Evolutionary conservation across 2,888 invertebrate genomes (phyloP).

Genomic region (Congeria kusceri): DNA sequence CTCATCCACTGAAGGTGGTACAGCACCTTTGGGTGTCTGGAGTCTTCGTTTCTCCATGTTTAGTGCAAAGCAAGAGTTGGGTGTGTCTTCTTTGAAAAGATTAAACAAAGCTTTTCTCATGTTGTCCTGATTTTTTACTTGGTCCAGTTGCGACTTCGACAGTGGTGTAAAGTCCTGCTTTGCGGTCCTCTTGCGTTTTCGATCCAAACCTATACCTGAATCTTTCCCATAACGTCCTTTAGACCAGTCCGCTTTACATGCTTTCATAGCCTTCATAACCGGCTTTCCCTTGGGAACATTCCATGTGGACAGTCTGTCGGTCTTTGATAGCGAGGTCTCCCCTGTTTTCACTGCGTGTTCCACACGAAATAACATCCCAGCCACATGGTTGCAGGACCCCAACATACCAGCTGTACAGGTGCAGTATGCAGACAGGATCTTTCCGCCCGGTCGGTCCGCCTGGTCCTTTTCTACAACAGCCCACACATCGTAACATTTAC

Average conservation of each 20-base stretch:
- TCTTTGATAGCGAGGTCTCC: constrained; percentile 12
- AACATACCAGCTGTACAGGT: constrained; percentile 53
- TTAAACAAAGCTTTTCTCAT: constrained; percentile 4
- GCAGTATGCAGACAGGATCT: no score
- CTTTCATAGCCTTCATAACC: constrained; percentile 16
- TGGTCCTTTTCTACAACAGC: not conserved
- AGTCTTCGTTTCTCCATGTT: constrained; percentile 20
- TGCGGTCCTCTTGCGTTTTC: not conserved
- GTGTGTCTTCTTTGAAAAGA: constrained; percentile 3
- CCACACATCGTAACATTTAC: not conserved
- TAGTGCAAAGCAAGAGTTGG: constrained; percentile 1
- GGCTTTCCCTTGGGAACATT: constrained; percentile 36
- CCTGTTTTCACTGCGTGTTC: constrained; percentile 45
- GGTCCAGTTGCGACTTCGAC: not conserved
- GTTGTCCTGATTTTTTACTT: not conserved
- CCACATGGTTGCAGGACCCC: constrained; percentile 45
- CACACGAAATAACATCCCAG: constrained; percentile 33
- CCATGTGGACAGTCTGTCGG: constrained; percentile 27
- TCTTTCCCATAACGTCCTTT: no score
- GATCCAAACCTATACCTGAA: not conserved
- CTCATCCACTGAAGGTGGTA: not conserved
- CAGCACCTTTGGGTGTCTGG: not conserved
- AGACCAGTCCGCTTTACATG: not conserved
- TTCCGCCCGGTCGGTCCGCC: constrained; percentile 11
- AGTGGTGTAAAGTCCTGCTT: constrained; percentile 20